A percentile compares a stretch with the other conserved stretches of the same genome.
Evolutionary conservation across 2,113 vertebrate species (phyloP).

Genomic region (Motacilla alba): DNA sequence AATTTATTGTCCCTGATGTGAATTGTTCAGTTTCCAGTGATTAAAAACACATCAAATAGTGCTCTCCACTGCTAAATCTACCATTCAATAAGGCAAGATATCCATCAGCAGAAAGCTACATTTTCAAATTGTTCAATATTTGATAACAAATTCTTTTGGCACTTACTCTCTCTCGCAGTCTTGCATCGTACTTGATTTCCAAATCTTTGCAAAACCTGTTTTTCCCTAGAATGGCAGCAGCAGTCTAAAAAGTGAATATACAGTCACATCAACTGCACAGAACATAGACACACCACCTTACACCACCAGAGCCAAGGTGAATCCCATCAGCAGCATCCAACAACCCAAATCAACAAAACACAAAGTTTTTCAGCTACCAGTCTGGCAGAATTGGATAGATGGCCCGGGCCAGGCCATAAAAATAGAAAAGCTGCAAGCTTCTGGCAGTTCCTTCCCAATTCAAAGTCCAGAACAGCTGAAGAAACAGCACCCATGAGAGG

Average conservation of each 20-base stretch:
- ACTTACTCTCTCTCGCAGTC: conserved; percentile 91
- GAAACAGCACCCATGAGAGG: background rate
- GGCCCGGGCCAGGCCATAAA: background rate
- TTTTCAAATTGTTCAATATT: background rate
- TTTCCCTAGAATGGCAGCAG: conserved; percentile 82
- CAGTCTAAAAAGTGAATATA: conserved; percentile 78
- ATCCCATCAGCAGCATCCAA: background rate
- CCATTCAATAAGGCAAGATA: background rate
- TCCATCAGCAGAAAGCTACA: background rate
- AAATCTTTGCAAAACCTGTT: conserved; percentile 78
- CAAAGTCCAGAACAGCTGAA: background rate
- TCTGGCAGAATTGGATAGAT: background rate
- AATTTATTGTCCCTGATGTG: background rate
- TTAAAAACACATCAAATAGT: background rate
- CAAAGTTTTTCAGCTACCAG: background rate
- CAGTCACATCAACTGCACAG: background rate
- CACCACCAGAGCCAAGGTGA: background rate
- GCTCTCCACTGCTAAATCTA: background rate
- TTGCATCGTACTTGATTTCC: conserved; percentile 80
- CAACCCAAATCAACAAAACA: background rate
- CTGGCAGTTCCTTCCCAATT: background rate
- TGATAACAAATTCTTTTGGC: background rate
- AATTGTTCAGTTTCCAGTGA: background rate
- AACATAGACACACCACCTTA: background rate
- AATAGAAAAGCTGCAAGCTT: background rate